Base-by-base conservation (phyloP, 2,888 invertebrate species). In the Drosophila buzzatii region DNA sequence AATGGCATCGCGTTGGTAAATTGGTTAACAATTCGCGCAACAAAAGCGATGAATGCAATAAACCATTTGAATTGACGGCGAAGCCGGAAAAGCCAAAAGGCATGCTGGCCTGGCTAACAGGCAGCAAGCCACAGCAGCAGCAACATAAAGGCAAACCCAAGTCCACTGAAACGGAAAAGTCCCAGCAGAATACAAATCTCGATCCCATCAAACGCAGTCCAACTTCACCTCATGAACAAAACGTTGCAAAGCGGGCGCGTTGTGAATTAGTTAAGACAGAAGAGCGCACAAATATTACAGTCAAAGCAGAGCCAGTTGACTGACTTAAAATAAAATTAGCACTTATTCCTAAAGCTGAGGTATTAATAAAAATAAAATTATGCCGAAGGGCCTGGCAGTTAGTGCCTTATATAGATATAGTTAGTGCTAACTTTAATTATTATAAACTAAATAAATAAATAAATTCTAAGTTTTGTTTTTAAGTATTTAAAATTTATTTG, bases 1-100 rank as follows among this genome's bases (percentile, higher is more conserved):
- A 93, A 31, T 96, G 95, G 95, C 95, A 97, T 92, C 95, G 95
- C 63, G 97, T 97, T 1, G 95, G 96, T 1, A 95, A 94, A 49
- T 85, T 93, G 51, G 97, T 97, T 0, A 96, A 96, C 88, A 96
- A 96, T 90, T 95, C 96, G 0, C 94, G 95, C 65, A 95, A 96
- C 90, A 96, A 97, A 92, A 94, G 93, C 35, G 87, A 92, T 0
- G 93, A 94, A 66, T 95, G 95, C 78, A 95, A 95, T 82, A 95
- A 94, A 79, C 94, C 93, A 41, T 78, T 94, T 3, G 85, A 90
- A 9, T 5, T 84, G 27, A 58, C 71, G 1, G 66, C 76, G 9
- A 85, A 89, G n/a, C 82, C 85, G 0, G 75, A 57, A 7, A 82
- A 81, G 33, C 77, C 80, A 47, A 92, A 89, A 63, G 86, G 86